phyloP scores from a whole-genome alignment of 2,113 vertebrate species.

The Channa maculata region DNA sequence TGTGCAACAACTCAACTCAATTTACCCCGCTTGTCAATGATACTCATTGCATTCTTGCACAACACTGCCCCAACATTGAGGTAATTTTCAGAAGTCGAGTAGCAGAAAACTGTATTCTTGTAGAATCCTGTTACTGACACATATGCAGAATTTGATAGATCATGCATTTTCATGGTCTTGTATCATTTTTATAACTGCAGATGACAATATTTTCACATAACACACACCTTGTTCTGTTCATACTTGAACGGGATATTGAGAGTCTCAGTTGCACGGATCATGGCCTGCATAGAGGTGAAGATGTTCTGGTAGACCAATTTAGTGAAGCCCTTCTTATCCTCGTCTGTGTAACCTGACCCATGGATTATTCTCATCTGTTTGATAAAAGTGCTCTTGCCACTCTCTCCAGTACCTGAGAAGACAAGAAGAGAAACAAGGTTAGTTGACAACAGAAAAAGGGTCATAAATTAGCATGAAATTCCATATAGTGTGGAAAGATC shows the following conservation, averaged over 20 bases:
- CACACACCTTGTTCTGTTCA: conserved; percentile 86
- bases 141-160: not conserved
- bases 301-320: conserved; percentile 92
- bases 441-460: not conserved
- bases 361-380: conserved; percentile 96
- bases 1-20: too few relatives aligned
- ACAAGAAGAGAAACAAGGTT: conserved; percentile 1
- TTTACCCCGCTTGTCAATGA: too few relatives aligned
- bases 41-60: too few relatives aligned
- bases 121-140: not conserved
- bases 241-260: conserved; percentile 86
- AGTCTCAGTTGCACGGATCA: conserved; percentile 88
- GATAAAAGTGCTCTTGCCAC: conserved; percentile 94
- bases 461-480: not conserved
- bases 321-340: conserved; percentile 88
- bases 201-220: not conserved
- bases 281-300: conserved; percentile 87
- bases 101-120: not conserved
- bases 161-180: not conserved
- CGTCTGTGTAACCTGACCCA: conserved; percentile 89
- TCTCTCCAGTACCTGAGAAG: conserved; percentile 88
- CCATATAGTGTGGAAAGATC: not conserved
- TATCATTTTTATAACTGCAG: not conserved
- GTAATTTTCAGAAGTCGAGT: too few relatives aligned
- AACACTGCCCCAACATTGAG: not conserved